Evolutionary conservation across 1,140 invertebrate genomes (phyloP).

Genomic region (Thaumetopoea pityocampa): DNA sequence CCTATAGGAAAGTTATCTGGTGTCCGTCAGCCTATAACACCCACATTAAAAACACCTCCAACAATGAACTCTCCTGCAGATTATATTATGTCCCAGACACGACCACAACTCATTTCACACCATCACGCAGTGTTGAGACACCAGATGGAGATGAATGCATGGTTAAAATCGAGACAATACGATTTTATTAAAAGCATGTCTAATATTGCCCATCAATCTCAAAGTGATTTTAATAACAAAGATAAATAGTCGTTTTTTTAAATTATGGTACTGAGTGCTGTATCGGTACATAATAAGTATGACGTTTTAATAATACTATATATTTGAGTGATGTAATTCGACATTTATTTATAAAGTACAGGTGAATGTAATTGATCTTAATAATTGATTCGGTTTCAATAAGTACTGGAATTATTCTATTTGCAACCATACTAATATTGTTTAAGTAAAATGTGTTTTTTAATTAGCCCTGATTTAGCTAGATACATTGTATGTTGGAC

Average conservation of each 20-base stretch:
- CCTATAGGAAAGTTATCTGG: constrained; percentile 42
- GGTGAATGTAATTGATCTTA: no score
- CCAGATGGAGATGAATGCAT: constrained; percentile 59
- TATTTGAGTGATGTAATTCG: constrained; percentile 10
- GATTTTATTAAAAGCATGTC: constrained; percentile 58
- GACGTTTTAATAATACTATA: not conserved
- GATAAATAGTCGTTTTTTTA: constrained; percentile 47
- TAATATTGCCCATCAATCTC: constrained; percentile 48
- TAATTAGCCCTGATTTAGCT: no score
- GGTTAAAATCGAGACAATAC: constrained; percentile 54
- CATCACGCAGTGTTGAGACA: constrained; percentile 50
- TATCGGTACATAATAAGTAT: constrained; percentile 8
- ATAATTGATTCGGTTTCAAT: no score
- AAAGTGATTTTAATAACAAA: constrained; percentile 61
- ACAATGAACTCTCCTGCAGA: constrained; percentile 38
- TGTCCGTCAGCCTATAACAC: constrained; percentile 44
- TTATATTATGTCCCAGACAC: constrained; percentile 33
- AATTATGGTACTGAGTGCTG: constrained; percentile 5
- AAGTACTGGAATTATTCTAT: no score
- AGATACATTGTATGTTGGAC: no score
- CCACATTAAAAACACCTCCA: constrained; percentile 36
- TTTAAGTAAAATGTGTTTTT: no score
- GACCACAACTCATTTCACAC: constrained; percentile 37
- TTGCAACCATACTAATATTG: no score
- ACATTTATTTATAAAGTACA: no score